Evolutionary conservation across 1,140 invertebrate genomes (phyloP).

Genomic region (Eubasilissa regina): DNA sequence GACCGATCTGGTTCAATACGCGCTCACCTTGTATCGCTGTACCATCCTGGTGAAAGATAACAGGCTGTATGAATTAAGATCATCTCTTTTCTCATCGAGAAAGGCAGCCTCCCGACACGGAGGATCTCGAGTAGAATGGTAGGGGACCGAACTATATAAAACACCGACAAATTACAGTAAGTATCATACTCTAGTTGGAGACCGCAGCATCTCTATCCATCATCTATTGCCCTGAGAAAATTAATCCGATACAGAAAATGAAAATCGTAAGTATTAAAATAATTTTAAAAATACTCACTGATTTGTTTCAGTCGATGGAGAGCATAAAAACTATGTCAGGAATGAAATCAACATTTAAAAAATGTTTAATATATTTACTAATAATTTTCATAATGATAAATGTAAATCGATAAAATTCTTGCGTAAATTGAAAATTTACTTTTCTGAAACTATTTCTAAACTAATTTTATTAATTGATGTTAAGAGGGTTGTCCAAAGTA

Average conservation of each 20-base stretch:
- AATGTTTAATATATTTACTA: no score
- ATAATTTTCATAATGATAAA: no score
- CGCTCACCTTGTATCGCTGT: neutral
- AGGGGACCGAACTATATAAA: conserved; percentile 17
- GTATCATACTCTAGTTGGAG: neutral
- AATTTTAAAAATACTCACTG: no score
- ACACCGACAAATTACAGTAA: neutral
- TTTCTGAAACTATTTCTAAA: no score
- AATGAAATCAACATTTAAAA: no score
- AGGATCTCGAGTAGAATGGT: neutral
- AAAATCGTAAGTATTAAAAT: conserved; percentile 5
- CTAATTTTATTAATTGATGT: no score
- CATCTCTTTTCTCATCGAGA: neutral
- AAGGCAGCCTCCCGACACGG: neutral
- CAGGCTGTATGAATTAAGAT: neutral
- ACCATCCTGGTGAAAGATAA: neutral
- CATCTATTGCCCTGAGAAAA: neutral
- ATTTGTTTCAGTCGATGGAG: no score
- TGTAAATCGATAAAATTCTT: no score
- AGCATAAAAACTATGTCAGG: no score
- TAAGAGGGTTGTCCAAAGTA: no score
- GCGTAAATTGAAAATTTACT: no score
- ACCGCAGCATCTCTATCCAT: neutral
- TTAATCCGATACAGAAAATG: neutral
- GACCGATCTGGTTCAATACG: neutral